A percentile compares a stretch with the other conserved stretches of the same genome.
These are phyloP conservation scores for Heterodera carotae DNA, from an alignment of 1,140 invertebrate genomes.

Conservation along the genomic window DNA sequence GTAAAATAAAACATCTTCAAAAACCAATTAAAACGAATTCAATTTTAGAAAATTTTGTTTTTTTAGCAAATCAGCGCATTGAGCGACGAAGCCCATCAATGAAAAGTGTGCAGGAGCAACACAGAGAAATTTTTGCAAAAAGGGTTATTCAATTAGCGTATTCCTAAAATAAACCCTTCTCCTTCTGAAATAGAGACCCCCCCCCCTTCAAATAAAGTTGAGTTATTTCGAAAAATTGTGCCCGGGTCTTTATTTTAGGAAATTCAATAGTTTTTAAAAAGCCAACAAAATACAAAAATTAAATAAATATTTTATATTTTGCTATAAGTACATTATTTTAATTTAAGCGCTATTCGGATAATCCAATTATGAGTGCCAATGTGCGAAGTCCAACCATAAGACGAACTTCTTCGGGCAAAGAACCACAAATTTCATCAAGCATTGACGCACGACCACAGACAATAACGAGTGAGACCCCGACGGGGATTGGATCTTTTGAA, in stretches of 20 bases:
- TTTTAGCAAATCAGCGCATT: not conserved
- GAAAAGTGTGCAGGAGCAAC: not conserved
- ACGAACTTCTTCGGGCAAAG: not conserved
- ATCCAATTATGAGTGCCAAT: not conserved
- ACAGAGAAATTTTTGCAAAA: conserved; percentile 6
- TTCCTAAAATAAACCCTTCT: no score
- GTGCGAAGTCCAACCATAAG: not conserved
- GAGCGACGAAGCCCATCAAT: not conserved
- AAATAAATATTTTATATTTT: not conserved
- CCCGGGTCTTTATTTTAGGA: no score
- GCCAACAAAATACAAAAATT: not conserved
- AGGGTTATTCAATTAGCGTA: not conserved
- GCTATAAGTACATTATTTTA: not conserved
- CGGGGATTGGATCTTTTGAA: no score
- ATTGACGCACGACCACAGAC: conserved; percentile 19
- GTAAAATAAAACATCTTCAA: no score
- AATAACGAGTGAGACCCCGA: conserved; percentile 20
- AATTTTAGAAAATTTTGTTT: not conserved
- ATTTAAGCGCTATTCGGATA: not conserved
- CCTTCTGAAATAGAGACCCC: no score
- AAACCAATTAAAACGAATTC: not conserved
- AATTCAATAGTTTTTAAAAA: no score
- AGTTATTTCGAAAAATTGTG: no score
- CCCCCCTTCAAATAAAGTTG: no score
- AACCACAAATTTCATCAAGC: conserved; percentile 4